These are phyloP conservation scores for Phyto melanocephala DNA, from an alignment of 2,888 invertebrate genomes.

Conservation along the genomic window DNA sequence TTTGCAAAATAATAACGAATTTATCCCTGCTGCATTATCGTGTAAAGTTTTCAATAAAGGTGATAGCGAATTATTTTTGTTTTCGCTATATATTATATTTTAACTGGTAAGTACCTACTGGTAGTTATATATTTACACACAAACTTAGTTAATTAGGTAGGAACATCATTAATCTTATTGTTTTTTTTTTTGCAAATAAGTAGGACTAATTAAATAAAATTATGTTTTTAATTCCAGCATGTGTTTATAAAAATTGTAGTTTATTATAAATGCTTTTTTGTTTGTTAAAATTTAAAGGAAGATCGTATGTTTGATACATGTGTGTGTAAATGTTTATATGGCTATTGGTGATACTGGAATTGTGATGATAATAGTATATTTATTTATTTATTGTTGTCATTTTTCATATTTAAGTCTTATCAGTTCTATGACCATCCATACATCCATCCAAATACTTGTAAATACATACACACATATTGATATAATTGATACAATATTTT, in stretches of 20 bases:
- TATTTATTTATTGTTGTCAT: constrained; percentile 50
- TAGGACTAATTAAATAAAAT: background rate
- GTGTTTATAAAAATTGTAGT: too few species aligned
- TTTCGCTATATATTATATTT: background rate
- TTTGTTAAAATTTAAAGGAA: constrained; percentile 17
- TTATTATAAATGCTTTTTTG: background rate
- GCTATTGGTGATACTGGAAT: constrained; percentile 43
- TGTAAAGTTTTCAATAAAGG: too few species aligned
- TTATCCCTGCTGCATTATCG: background rate
- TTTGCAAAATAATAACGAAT: constrained; percentile 8
- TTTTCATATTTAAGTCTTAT: constrained; percentile 56
- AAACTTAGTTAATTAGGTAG: too few species aligned
- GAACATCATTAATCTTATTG: too few species aligned
- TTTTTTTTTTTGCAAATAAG: background rate
- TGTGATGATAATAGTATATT: constrained; percentile 45
- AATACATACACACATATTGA: constrained; percentile 6
- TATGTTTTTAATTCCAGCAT: too few species aligned
- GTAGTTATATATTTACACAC: background rate
- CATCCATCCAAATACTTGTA: constrained; percentile 8
- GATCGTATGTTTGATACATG: constrained; percentile 16
- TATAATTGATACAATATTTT: background rate
- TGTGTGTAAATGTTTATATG: background rate
- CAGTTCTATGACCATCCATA: constrained; percentile 58
- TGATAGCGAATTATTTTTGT: too few species aligned
- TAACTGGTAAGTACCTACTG: constrained; percentile 14